Evolutionary conservation across 2,113 vertebrate genomes (phyloP), one percentile per base, ranked within the genome.

Genomic region (Puma concolor): DNA sequence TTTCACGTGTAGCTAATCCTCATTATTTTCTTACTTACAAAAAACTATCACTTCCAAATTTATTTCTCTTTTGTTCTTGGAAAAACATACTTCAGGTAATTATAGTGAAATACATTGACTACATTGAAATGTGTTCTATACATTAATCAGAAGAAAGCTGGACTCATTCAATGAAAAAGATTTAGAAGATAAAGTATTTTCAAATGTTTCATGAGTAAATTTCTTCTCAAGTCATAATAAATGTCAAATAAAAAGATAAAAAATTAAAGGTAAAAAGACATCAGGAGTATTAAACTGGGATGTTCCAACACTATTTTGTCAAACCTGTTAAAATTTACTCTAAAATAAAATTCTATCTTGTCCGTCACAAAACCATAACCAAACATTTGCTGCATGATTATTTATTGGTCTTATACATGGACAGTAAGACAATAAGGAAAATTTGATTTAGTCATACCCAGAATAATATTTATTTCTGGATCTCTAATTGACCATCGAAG

Each of bases 1-100:
- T 86, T 88, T 93, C 54, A 66, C 80, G 23, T 93, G 14, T 72
- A 93, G 52, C 27, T 72, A 94, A 50, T 76, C 38, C n/a, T 85
- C 44, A 85, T 85, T 87, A 63, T 84, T 96, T 89, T 72, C 19
- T 96, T 93, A n/a, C 60, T 92, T 72, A 66, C 29, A 76, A 89
- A 81, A 76, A 91, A 63, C 2, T 80, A 63, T 41, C 71, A 69
- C 69, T 97, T 94, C n/a, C 33, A 91, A 92, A 92, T 16, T 23
- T 87, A 64, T 57, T 95, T 90, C 27, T 72, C 29, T n/a, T 91
- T 87, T 67, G 50, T 76, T 63, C 31, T 76, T 79, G 38, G 57
- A 23, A 93, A 85, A 83, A 91, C 21, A 50, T 0, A 72, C 9
- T 48, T 52, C 10, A 63, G 19, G 52, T 72, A 63, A 92, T 50